phyloP scores from a whole-genome alignment of 2,797 vertebrate species.

The Phataginus tricuspis region DNA sequence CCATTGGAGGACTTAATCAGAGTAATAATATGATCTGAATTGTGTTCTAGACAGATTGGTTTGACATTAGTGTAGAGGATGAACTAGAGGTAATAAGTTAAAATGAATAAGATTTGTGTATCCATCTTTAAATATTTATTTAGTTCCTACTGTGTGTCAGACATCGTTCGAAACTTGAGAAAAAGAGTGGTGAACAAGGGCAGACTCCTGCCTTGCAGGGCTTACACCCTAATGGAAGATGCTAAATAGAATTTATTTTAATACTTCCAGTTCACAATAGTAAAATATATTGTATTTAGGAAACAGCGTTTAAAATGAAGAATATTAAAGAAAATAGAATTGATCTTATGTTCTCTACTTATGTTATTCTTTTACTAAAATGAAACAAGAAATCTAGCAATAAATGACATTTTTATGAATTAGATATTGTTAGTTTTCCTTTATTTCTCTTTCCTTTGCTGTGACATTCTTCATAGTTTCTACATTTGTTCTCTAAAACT shows the following conservation, averaged over 20 bases:
- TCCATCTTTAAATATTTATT: background rate
- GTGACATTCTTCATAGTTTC: background rate
- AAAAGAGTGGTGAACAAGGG: background rate
- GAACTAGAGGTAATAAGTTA: background rate
- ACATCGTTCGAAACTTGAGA: background rate
- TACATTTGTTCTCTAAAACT: background rate
- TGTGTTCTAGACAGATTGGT: background rate
- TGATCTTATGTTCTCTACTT: background rate
- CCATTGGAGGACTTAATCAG: background rate
- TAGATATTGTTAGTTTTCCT: background rate
- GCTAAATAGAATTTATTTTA: constrained; percentile 5
- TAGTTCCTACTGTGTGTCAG: background rate
- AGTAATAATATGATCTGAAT: background rate
- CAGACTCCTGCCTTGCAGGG: background rate
- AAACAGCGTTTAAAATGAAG: background rate
- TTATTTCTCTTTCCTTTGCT: background rate
- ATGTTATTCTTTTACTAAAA: background rate
- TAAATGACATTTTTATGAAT: background rate
- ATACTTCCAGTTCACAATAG: background rate
- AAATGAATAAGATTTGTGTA: background rate
- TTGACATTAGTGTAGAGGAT: background rate
- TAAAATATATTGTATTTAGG: background rate
- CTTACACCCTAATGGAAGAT: background rate
- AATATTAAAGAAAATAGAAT: background rate
- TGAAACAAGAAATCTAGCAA: background rate